These are phyloP conservation scores for Solenopsis invicta DNA, from an alignment of 1,140 invertebrate genomes.

Conservation along the genomic window DNA sequence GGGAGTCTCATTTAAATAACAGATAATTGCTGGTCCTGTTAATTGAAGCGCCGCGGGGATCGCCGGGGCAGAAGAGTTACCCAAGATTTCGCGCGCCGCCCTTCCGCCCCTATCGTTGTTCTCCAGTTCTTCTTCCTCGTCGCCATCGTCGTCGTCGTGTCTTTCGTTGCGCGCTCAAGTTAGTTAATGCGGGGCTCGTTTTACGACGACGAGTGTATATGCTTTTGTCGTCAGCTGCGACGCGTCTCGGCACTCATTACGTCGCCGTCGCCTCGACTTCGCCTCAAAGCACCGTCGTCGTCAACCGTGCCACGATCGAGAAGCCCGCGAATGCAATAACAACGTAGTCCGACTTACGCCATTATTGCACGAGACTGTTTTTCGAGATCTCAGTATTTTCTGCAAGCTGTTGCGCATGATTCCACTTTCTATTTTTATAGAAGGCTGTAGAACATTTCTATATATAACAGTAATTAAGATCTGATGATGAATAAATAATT, in stretches of 20 bases:
- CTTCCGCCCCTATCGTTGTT: slow-evolving; percentile 54
- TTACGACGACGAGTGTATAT: slow-evolving; percentile 57
- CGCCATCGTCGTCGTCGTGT: slow-evolving; percentile 19
- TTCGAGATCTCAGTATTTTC: background rate
- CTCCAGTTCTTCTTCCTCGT: background rate
- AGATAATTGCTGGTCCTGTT: slow-evolving; percentile 84
- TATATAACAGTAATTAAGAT: background rate
- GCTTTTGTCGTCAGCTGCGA: slow-evolving; percentile 60
- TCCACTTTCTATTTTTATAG: background rate
- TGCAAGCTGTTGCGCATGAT: background rate
- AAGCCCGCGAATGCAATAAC: slow-evolving; percentile 31
- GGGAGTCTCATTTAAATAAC: slow-evolving; percentile 84
- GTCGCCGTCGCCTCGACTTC: slow-evolving; percentile 41
- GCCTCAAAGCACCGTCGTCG: slow-evolving; percentile 50
- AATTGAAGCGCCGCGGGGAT: slow-evolving; percentile 83
- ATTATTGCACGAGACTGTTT: slow-evolving; percentile 35
- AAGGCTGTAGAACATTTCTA: background rate
- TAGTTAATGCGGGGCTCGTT: slow-evolving; percentile 60
- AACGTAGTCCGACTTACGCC: slow-evolving; percentile 19
- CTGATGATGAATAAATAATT: background rate
- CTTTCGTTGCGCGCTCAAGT: slow-evolving; percentile 59
- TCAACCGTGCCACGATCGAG: slow-evolving; percentile 20
- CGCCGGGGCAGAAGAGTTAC: slow-evolving; percentile 78
- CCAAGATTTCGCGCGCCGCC: slow-evolving; percentile 79
- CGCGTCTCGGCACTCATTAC: slow-evolving; percentile 56